These are phyloP conservation scores for Molanna angustata DNA, from an alignment of 2,888 invertebrate species.

Conservation along the genomic window DNA sequence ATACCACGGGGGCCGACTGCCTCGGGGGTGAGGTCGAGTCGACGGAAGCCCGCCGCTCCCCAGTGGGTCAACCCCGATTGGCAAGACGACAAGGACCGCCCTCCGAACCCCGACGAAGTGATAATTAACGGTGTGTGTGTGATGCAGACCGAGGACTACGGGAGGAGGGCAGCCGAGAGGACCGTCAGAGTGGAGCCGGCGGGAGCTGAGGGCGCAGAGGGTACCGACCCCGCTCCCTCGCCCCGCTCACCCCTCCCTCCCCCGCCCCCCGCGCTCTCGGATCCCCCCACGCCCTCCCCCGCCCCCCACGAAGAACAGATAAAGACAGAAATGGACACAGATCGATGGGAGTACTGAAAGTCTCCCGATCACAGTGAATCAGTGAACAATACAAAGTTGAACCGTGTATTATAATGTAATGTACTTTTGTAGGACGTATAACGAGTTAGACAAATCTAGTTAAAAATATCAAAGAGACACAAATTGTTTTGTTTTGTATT, in stretches of 20 bases:
- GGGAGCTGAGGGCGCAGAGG: slow-evolving; percentile 58
- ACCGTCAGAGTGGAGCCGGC: slow-evolving; percentile 76
- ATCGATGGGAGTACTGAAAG: slow-evolving; percentile 60
- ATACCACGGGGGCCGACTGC: slow-evolving; percentile 45
- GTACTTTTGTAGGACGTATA: slow-evolving; percentile 17
- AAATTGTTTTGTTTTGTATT: slow-evolving; percentile 31
- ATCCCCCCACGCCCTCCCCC: slow-evolving; percentile 35
- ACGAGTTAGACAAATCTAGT: slow-evolving; percentile 32
- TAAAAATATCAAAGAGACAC: slow-evolving; percentile 32
- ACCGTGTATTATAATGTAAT: slow-evolving; percentile 9
- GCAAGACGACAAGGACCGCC: slow-evolving; percentile 66
- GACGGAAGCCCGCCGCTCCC: slow-evolving; percentile 93
- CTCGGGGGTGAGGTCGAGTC: slow-evolving; percentile 52
- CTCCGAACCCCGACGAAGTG: slow-evolving; percentile 66
- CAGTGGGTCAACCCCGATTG: slow-evolving; percentile 97
- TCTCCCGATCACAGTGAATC: no score
- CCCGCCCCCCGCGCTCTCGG: slow-evolving; percentile 35
- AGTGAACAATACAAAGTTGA: no score
- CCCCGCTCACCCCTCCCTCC: slow-evolving; percentile 39
- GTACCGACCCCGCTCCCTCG: slow-evolving; percentile 38
- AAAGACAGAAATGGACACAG: slow-evolving; percentile 60
- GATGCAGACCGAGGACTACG: slow-evolving; percentile 79
- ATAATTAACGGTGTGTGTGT: slow-evolving; percentile 94
- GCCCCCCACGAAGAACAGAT: slow-evolving; percentile 50
- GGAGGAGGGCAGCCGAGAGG: slow-evolving; percentile 60